Evolutionary conservation across 2,113 vertebrate species (phyloP).

Genomic region (Otus sunia): DNA sequence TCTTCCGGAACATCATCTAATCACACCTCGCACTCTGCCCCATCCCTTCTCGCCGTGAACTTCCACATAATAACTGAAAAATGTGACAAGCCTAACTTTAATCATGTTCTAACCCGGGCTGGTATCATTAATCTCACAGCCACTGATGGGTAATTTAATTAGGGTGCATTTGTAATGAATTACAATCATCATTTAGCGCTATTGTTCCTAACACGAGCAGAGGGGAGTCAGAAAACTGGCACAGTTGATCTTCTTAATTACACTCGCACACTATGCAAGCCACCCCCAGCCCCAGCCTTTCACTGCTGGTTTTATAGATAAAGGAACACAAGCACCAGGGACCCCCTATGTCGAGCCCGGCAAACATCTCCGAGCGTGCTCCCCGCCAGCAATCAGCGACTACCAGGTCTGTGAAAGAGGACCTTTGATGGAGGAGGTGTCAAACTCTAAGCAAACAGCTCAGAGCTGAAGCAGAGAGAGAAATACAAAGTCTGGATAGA

Average conservation of each 20-base stretch:
- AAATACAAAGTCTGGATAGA: not conserved
- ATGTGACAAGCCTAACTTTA: conserved; percentile 51
- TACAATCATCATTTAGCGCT: conserved; percentile 75
- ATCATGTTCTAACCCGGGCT: conserved; percentile 43
- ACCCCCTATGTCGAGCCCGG: rapidly evolving
- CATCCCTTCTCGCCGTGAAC: not conserved
- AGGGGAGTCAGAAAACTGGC: conserved; percentile 50
- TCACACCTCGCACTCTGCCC: not conserved
- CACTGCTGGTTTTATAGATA: not conserved
- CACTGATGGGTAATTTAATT: conserved; percentile 76
- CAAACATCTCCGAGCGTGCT: not conserved
- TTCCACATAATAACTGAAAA: conserved; percentile 34
- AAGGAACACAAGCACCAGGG: not conserved
- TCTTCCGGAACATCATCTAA: not conserved
- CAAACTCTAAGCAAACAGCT: not conserved
- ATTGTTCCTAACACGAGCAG: conserved; percentile 24
- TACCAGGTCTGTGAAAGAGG: not conserved
- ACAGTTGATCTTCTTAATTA: conserved; percentile 32
- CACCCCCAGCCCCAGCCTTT: not conserved
- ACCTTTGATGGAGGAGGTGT: not conserved
- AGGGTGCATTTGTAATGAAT: conserved; percentile 72
- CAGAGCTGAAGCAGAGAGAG: not conserved
- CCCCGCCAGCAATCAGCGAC: not conserved
- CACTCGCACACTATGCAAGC: not conserved
- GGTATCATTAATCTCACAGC: conserved; percentile 69